Evolutionary conservation across 2,113 vertebrate genomes (phyloP), one percentile per base, ranked within the genome.

Genomic region (Synodontis membranacea): DNA sequence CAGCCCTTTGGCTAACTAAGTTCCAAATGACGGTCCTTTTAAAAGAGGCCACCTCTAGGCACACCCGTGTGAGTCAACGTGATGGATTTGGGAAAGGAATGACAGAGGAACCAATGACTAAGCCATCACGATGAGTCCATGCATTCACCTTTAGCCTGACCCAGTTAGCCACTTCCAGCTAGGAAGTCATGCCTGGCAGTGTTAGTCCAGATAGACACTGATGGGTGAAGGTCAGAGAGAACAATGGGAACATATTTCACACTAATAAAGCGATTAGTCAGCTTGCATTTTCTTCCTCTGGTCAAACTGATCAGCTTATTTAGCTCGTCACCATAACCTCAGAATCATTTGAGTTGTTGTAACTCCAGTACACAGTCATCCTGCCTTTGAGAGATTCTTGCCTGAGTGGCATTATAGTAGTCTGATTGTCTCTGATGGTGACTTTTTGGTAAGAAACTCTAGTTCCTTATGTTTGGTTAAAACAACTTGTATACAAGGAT

Each of bases 121-220:
- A 68, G 75, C 84, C 79, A 82, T 83, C 72, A 80, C 56, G 37
- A 39, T 23, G 42, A 90, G 91, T 92, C 86, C 86, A 28, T 92
- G 88, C 86, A 19, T 88, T 93, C 90, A 89, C 92, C 92, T 87
- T 48, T 89, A 89, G 91, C 92, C 91, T 94, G 92, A 94, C 93
- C 94, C 92, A 93, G 88, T 93, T 94, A 89, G 87, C 46, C 84
- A 81, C 75, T 68, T 85, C 87, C 76, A 87, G 84, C 87, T 28
- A 44, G 83, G 44, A 60, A 76, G 60, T 52, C 48, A 72, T 83
- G 31, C 80, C 44, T 83, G 39, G 46, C 15, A n/a, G 14, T 21
- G 14, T 76, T 81, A 76, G 86, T 76, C 74, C 85, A 86, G 39
- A 93, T 92, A 62, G 83, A 86, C 87, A 90, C 88, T 92, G 94